phyloP scores from a whole-genome alignment of 2,888 invertebrate genomes.

The Perithous albicinctus region DNA sequence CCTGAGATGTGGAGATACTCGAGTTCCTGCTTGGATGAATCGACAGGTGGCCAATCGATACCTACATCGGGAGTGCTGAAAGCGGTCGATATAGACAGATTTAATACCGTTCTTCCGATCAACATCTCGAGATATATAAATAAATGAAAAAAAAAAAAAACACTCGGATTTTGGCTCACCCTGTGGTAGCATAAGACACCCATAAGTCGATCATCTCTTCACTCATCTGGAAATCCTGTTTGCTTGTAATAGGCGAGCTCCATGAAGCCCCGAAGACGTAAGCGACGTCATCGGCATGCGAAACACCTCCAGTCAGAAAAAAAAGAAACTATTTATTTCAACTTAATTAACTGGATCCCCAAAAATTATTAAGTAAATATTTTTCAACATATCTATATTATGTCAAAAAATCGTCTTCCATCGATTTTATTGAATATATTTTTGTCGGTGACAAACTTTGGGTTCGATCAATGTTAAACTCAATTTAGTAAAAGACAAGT shows the following conservation, averaged over 20 bases:
- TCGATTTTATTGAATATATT: background rate
- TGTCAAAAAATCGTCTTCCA: background rate
- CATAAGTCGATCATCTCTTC: constrained; percentile 86
- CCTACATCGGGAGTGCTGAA: constrained; percentile 84
- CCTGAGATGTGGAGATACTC: constrained; percentile 86
- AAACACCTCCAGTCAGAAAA: constrained; percentile 85
- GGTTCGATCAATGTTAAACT: background rate
- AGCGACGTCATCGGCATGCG: constrained; percentile 88
- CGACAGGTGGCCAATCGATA: constrained; percentile 85
- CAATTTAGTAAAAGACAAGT: background rate
- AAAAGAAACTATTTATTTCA: background rate
- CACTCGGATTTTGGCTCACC: constrained; percentile 84
- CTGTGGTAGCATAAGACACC: constrained; percentile 86
- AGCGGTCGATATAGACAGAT: background rate
- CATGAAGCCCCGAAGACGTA: constrained; percentile 80
- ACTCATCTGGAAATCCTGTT: constrained; percentile 86
- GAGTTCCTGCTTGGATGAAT: constrained; percentile 84
- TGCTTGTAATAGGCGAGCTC: constrained; percentile 78
- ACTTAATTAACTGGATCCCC: background rate
- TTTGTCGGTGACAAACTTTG: background rate
- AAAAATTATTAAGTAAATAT: no score
- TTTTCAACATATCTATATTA: background rate
- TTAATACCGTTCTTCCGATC: background rate
- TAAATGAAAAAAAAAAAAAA: background rate
- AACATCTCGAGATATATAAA: background rate